Base-by-base conservation (phyloP, 2,113 vertebrate species). In the Lampris incognitus region DNA sequence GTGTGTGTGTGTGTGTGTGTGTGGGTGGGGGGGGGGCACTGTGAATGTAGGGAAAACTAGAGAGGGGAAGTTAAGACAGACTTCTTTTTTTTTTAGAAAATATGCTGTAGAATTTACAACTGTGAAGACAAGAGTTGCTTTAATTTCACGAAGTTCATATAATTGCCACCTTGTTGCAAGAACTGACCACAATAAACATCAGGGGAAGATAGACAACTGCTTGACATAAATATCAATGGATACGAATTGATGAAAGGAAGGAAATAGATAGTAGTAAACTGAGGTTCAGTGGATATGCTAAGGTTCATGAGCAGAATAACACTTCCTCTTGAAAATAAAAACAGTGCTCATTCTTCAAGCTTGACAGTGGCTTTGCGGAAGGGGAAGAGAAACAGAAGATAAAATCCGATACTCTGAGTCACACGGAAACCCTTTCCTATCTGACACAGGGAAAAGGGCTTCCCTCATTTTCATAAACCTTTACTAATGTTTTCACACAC, bases 391-490 rank as follows among this genome's bases (percentile, higher is more conserved):
- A 50, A 1, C 9, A n/a, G 5, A 3, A 37, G 38, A 52, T 52
- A 5, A 13, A 52, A 52, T 68, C 24, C 24, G 24, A 24, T 24
- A 24, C 24, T 24, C 24, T 24, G 24, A 6, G 64, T 66, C 64
- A 66, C 37, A 51, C 7, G 39, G 4, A 13, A 51, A 9, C 50
- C 64, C 39, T n/a, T 61, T 13, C 50, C 24, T 24, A 24, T 24
- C 24, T 24, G 24, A 54, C 51, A 13, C 50, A 37, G 77, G 24
- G 24, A 24, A 24, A 85, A 90, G 87, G 89, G 85, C 77, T 84
- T 91, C 87, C 89, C 88, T 91, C 79, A 55, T 71, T 87, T 78
- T 74, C 74, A 70, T 51, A 74, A 81, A 62, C 55, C 6, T 24
- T 44, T 41, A 50, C 69, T 13, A 54, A 60, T 70, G 9, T 68